Percentiles rank a stretch among this genome's conserved stretches.
These are phyloP conservation scores for Atlantisia rogersi DNA, from an alignment of 2,113 vertebrate species.

Conservation along the genomic window DNA sequence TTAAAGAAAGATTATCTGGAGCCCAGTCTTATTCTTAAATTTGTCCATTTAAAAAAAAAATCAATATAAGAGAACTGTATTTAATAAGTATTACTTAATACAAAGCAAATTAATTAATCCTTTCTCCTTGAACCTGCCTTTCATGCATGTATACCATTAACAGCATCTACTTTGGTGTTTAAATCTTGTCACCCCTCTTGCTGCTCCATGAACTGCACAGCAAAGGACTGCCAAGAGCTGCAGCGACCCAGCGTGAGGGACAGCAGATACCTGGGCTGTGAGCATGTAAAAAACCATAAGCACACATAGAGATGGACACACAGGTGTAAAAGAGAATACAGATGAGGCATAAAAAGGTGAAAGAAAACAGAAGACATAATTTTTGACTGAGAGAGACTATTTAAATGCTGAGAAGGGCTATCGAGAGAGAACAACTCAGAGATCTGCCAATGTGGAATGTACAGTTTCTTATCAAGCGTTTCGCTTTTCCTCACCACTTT, in stretches of 20 bases:
- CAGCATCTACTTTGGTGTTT: background rate
- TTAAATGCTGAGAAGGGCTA: background rate
- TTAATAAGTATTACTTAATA: background rate
- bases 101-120: background rate
- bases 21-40: background rate
- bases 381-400: background rate
- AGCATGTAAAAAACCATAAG: background rate
- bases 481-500: background rate
- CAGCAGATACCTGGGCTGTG: background rate
- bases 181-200: background rate
- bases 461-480: background rate
- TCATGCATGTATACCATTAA: accelerated
- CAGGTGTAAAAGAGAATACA: background rate
- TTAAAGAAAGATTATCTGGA: background rate
- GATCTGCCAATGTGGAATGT: background rate
- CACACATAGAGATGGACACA: background rate
- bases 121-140: background rate
- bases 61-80: background rate
- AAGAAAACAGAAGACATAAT: background rate
- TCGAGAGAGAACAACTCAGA: background rate
- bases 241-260: background rate
- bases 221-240: background rate
- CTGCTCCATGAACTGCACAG: background rate
- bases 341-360: background rate
- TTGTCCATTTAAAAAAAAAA: background rate